Base-by-base conservation (phyloP, 2,888 invertebrate species). In the Lepidocyrtinus sp. region DNA sequence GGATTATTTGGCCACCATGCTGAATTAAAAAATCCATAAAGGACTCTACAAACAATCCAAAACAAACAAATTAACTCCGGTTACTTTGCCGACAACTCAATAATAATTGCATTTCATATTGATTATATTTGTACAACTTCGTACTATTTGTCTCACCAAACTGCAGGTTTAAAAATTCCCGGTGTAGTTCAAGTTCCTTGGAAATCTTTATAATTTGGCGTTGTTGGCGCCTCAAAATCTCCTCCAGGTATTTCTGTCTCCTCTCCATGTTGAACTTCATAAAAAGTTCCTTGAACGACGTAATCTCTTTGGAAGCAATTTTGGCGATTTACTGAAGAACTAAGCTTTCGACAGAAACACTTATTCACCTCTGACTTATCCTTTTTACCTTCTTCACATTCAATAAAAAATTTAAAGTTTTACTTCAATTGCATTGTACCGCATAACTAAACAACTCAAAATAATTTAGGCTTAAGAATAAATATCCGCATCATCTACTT, bases 161-260 rank as follows among this genome's bases (percentile, higher is more conserved):
- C 65, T 80, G 79, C 21, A 79, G n/a, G 69, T 80, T 72, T 5
- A 82, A 50, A 75, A 82, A 82, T 24, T 82, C 82, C 21, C 82
- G 59, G 62, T 82, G 82, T 19, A 83, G 50, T 25, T 73, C 72
- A 21, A 83, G 36, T 45, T 83, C 83, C 21, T 80, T 81, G 1
- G 79, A 73, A 19, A 83, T 61, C 17, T 55, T 63, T 7, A 62
- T 46, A 62, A 83, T 73, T 25, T 81, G 76, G 5, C 36, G 46
- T 21, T 77, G 80, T 68, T 83, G 83, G 2, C 26, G 50, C 17
- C 24, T 68, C 22, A 83, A 26, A 19, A 79, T n/a, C 26, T 75
- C 79, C 62, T 83, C 83, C 27, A 83, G 24, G 15, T 74, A 67
- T 67, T 74, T 76, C 21, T 83, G 80, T 22, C 81, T 45, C 25